A percentile compares a stretch with the other conserved stretches of the same genome.
Conservation (phyloP, 1,140 invertebrate species). For the Penaeus japonicus region DNA sequence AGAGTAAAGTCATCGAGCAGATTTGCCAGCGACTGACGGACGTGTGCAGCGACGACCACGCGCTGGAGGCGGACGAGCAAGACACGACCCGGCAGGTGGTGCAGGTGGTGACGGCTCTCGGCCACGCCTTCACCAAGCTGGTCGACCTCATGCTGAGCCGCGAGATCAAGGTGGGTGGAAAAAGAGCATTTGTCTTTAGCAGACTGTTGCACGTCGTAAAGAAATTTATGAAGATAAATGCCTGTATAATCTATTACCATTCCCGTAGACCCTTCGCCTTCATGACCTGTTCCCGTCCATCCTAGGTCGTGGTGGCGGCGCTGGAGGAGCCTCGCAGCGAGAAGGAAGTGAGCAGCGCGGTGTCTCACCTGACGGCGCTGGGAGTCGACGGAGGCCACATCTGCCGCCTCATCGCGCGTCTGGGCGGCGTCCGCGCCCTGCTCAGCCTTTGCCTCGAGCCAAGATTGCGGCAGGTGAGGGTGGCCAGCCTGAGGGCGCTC, state of each 20-base stretch:
- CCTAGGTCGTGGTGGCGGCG: slow-evolving; percentile 21
- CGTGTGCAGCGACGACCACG: slow-evolving; percentile 21
- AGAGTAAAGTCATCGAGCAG: slow-evolving; percentile 54
- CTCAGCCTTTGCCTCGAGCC: slow-evolving; percentile 72
- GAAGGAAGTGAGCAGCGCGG: slow-evolving; percentile 55
- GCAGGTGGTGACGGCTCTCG: slow-evolving; percentile 63
- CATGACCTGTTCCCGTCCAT: background rate
- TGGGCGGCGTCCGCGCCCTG: slow-evolving; percentile 72
- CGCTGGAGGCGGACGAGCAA: slow-evolving; percentile 14
- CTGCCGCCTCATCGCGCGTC: slow-evolving; percentile 72
- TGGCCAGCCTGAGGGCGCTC: slow-evolving; percentile 76
- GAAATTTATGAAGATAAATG: too few species aligned
- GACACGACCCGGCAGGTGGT: slow-evolving; percentile 60
- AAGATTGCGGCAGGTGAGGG: slow-evolving; percentile 69
- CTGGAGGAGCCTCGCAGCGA: slow-evolving; percentile 50
- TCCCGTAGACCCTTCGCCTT: too few species aligned
- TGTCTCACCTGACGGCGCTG: slow-evolving; percentile 60
- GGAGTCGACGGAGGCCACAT: slow-evolving; percentile 69
- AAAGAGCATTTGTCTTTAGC: too few species aligned
- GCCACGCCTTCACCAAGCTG: slow-evolving; percentile 64
- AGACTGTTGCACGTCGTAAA: too few species aligned
- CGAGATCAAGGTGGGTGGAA: slow-evolving; percentile 60
- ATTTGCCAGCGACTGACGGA: slow-evolving; percentile 54
- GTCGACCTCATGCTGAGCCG: slow-evolving; percentile 65
- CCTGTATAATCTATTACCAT: too few species aligned